Evolutionary conservation across 1,140 invertebrate species (phyloP).

Genomic region (Drosophila jambulina): DNA sequence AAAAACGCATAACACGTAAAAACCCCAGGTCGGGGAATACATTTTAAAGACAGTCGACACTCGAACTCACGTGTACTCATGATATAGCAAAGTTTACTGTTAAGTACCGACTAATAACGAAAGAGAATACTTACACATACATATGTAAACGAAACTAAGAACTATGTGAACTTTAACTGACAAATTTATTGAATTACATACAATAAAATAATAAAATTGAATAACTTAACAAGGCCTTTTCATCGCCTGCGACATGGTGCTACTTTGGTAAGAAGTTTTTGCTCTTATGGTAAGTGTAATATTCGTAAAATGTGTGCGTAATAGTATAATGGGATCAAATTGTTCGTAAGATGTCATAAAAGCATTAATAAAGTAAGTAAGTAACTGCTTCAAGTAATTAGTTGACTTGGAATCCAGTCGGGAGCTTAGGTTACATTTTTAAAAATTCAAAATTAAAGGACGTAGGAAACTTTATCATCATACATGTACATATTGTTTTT

Average conservation of each 20-base stretch:
- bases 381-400: no score
- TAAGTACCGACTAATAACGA: slow-evolving; percentile 75
- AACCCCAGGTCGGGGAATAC: slow-evolving; percentile 23
- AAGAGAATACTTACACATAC: slow-evolving; percentile 57
- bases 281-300: slow-evolving; percentile 3
- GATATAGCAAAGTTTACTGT: slow-evolving; percentile 69
- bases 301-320: no score
- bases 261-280: not conserved
- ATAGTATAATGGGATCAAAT: no score
- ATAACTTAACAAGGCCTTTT: slow-evolving; percentile 43
- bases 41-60: slow-evolving; percentile 47
- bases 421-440: no score
- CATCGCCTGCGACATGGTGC: slow-evolving; percentile 5
- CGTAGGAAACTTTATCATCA: no score
- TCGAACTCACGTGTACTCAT: slow-evolving; percentile 51
- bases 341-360: no score
- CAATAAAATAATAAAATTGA: slow-evolving; percentile 78
- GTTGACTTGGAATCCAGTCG: no score
- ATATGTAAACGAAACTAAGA: slow-evolving; percentile 64
- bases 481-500: no score
- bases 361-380: no score
- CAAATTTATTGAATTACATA: slow-evolving; percentile 81
- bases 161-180: slow-evolving; percentile 81
- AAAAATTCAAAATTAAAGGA: no score
- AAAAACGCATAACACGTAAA: slow-evolving; percentile 26